Percentiles rank a stretch among this genome's conserved stretches.
phyloP scores from a whole-genome alignment of 2,888 invertebrate species.

The Parelbella ahira region DNA sequence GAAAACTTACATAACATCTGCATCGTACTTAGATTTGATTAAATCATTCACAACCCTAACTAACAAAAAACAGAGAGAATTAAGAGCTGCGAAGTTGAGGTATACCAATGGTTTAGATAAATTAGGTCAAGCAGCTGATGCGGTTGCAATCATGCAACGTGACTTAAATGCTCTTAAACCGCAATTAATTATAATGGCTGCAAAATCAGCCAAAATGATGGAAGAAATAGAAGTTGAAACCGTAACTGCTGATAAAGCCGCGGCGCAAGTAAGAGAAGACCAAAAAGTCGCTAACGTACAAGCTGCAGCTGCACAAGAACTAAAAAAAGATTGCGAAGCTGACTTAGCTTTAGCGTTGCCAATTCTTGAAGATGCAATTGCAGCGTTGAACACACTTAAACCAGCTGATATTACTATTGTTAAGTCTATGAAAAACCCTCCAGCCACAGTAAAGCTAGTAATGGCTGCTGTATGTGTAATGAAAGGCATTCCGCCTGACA shows the following conservation, averaged over 20 bases:
- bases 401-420: conserved; percentile 91
- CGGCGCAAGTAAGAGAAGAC: conserved; percentile 89
- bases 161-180: conserved; percentile 88
- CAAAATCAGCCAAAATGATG: conserved; percentile 87
- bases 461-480: conserved; percentile 96
- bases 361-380: conserved; percentile 86
- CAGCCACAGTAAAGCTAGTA: conserved; percentile 89
- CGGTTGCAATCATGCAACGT: conserved; percentile 88
- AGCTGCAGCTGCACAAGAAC: conserved; percentile 89
- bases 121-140: conserved; percentile 87
- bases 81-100: conserved; percentile 85
- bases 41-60: conserved; percentile 87
- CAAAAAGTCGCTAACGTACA: conserved; percentile 93
- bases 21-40: conserved; percentile 91
- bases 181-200: conserved; percentile 85
- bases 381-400: conserved; percentile 91
- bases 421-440: conserved; percentile 94
- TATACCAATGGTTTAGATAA: conserved; percentile 90
- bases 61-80: conserved; percentile 86
- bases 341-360: conserved; percentile 94
- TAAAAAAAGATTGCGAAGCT: conserved; percentile 95
- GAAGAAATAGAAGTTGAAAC: conserved; percentile 88
- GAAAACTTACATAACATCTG: conserved; percentile 91
- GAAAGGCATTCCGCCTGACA: conserved; percentile 88
- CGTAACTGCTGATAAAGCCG: conserved; percentile 87